Evolutionary conservation across 1,140 invertebrate genomes (phyloP).

Genomic region (Melipona quadrifasciata): DNA sequence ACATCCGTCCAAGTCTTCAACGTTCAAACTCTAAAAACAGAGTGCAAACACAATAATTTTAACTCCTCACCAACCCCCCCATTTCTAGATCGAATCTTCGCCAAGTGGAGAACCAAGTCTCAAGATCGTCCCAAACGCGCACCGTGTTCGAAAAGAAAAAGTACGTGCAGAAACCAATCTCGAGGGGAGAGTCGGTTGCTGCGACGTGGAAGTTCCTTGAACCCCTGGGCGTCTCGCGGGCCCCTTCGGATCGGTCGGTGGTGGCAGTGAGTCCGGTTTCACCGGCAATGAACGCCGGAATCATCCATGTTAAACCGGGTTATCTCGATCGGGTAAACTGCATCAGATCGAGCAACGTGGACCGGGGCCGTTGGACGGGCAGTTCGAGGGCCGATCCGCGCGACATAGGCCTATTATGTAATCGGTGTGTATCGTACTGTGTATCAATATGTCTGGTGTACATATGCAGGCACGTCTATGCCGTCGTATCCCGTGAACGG

Average conservation of each 20-base stretch:
- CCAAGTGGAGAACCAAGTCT: too few species aligned
- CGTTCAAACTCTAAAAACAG: too few species aligned
- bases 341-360: slow-evolving; percentile 34
- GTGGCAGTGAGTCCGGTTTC: background rate
- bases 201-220: background rate
- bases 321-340: slow-evolving; percentile 42
- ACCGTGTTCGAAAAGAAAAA: too few species aligned
- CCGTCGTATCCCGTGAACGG: slow-evolving; percentile 50
- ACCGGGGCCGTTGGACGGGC: background rate
- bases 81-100: too few species aligned
- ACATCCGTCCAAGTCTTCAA: too few species aligned
- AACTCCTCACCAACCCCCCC: too few species aligned
- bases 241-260: background rate
- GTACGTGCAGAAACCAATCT: background rate
- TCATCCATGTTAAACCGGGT: slow-evolving; percentile 7
- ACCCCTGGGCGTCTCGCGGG: background rate
- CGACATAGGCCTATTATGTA: slow-evolving; percentile 73
- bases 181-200: background rate
- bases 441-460: slow-evolving; percentile 62
- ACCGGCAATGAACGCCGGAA: slow-evolving; percentile 25
- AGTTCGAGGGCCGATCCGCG: slow-evolving; percentile 50
- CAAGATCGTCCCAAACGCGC: too few species aligned
- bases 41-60: too few species aligned
- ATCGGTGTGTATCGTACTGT: slow-evolving; percentile 68
- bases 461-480: slow-evolving; percentile 64